Percentiles rank a stretch among this genome's conserved stretches.
Conservation (phyloP, 2,888 invertebrate genomes). For the Drosophila neutralis region DNA sequence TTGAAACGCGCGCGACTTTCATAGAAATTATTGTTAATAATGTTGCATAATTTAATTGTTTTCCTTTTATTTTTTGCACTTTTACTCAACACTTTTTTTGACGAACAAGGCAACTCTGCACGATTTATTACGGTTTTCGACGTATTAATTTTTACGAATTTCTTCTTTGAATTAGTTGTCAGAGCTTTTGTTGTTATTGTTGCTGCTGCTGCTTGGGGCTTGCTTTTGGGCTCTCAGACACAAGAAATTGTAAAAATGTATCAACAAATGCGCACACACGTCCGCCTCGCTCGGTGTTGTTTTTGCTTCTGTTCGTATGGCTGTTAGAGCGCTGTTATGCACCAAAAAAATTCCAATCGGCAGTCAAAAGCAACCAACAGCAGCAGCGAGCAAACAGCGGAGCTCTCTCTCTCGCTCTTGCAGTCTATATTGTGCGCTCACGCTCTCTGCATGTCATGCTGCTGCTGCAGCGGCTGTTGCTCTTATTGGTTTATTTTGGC, state of each 20-base stretch:
- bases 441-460: slow-evolving; percentile 27
- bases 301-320: slow-evolving; percentile 58
- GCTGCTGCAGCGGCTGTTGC: slow-evolving; percentile 35
- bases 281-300: slow-evolving; percentile 63
- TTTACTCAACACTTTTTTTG: slow-evolving; percentile 40
- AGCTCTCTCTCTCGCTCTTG: slow-evolving; percentile 27
- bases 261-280: slow-evolving; percentile 61
- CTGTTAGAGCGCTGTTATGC: slow-evolving; percentile 60
- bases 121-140: slow-evolving; percentile 13
- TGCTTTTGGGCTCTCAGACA: slow-evolving; percentile 37
- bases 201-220: slow-evolving; percentile 29
- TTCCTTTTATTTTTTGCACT: slow-evolving; percentile 16
- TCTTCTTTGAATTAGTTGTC: slow-evolving; percentile 21
- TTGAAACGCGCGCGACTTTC: slow-evolving; percentile 54
- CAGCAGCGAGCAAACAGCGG: slow-evolving; percentile 15
- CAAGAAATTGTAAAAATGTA: slow-evolving; percentile 56
- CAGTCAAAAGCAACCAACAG: slow-evolving; percentile 35
- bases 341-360: slow-evolving; percentile 62
- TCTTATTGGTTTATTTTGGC: slow-evolving; percentile 62
- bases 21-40: slow-evolving; percentile 35
- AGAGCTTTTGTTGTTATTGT: slow-evolving; percentile 31
- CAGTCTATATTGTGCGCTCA: slow-evolving; percentile 10
- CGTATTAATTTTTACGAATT: slow-evolving; percentile 19
- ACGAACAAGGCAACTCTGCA: slow-evolving; percentile 58
- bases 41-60: slow-evolving; percentile 55